These are phyloP conservation scores for Pseudococcus longispinus DNA, from an alignment of 2,888 invertebrate genomes.

Conservation along the genomic window DNA sequence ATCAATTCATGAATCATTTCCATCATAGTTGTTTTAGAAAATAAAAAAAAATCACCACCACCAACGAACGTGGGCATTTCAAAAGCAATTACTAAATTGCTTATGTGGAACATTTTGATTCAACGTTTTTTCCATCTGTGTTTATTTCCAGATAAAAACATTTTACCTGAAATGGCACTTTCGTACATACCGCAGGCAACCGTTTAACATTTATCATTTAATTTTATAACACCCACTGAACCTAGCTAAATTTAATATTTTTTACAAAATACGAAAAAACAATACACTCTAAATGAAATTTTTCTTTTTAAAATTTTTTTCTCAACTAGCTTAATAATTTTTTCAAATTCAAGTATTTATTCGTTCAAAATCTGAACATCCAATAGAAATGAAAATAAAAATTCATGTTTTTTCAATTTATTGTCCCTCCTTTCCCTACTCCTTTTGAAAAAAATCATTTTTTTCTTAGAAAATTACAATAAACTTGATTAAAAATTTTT, in stretches of 20 bases:
- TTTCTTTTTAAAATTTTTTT: neutral
- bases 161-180: neutral
- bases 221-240: neutral
- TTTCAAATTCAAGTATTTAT: no score
- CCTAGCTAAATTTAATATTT: neutral
- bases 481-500: no score
- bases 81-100: slow-evolving; percentile 6
- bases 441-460: no score
- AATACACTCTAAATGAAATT: neutral
- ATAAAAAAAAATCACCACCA: no score
- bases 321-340: no score
- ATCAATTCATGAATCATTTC: neutral
- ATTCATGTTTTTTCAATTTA: no score
- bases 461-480: no score
- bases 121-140: neutral
- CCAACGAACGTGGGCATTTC: neutral
- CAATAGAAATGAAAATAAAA: no score
- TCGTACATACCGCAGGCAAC: neutral
- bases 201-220: neutral
- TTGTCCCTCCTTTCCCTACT: no score
- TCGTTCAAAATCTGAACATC: no score
- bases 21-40: neutral
- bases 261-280: neutral
- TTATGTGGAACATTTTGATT: neutral
- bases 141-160: neutral